Percentiles rank a stretch among this genome's conserved stretches.
These are phyloP conservation scores for Acropternis orthonyx DNA, from an alignment of 2,797 vertebrate genomes.

Conservation along the genomic window DNA sequence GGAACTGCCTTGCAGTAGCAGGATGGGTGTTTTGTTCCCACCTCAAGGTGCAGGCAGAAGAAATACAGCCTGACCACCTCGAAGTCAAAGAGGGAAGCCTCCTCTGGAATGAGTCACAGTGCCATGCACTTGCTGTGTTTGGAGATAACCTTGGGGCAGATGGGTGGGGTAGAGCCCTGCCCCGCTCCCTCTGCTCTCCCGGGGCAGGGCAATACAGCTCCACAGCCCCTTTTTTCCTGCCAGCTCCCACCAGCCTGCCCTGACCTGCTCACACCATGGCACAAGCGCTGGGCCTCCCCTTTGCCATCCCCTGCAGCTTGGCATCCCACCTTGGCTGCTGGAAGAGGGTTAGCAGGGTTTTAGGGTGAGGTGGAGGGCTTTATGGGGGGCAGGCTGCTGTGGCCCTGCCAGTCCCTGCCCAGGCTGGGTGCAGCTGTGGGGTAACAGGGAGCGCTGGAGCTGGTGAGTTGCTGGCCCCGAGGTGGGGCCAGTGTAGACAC, in stretches of 20 bases:
- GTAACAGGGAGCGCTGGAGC: neutral
- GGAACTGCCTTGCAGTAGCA: neutral
- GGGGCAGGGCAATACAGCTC: neutral
- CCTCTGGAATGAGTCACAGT: neutral
- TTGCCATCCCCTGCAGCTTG: neutral
- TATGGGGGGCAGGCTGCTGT: neutral
- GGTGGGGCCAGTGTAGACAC: neutral
- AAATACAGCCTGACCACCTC: neutral
- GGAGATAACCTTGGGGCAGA: neutral
- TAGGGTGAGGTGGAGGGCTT: neutral
- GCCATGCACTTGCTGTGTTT: rapidly evolving
- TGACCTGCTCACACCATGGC: rapidly evolving
- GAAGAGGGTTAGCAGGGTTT: neutral
- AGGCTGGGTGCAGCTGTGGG: neutral
- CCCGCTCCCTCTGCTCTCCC: neutral
- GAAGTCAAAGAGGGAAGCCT: neutral
- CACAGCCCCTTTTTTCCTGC: neutral
- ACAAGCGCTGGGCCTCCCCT: neutral
- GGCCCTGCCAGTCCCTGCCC: neutral
- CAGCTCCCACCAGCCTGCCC: neutral
- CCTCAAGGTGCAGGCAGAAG: neutral
- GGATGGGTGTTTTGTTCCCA: neutral
- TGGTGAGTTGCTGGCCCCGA: neutral
- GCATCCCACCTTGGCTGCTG: neutral
- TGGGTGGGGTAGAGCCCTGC: neutral